Evolutionary conservation across 1,140 invertebrate species (phyloP).

Genomic region (Branchinecta lindahli): DNA sequence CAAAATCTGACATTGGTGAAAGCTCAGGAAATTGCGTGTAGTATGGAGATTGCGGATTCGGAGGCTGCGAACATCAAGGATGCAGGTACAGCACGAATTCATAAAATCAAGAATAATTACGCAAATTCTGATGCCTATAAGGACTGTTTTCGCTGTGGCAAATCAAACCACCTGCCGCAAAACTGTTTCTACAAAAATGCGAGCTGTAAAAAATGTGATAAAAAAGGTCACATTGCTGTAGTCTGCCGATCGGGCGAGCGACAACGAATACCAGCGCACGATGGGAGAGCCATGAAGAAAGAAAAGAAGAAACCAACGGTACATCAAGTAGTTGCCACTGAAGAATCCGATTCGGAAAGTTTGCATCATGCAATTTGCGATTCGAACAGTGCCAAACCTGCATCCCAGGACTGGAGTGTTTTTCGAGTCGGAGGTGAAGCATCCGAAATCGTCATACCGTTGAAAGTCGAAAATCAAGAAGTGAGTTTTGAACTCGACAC

Average conservation of each 20-base stretch:
- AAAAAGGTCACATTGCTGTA: conserved; percentile 17
- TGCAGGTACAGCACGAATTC: not conserved
- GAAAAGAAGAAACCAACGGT: not conserved
- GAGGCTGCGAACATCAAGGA: not conserved
- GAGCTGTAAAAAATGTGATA: conserved; percentile 14
- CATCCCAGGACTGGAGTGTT: not conserved
- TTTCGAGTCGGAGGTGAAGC: not conserved
- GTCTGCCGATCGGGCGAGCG: conserved; percentile 11
- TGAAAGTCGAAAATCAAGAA: conserved; percentile 10
- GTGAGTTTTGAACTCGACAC: conserved; percentile 15
- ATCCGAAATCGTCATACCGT: not conserved
- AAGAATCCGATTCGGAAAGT: not conserved
- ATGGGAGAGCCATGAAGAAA: not conserved
- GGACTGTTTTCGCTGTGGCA: conserved; percentile 15
- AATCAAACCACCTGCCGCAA: conserved; percentile 5
- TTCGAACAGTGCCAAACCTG: not conserved
- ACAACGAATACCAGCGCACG: not conserved
- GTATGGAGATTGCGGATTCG: conserved; percentile 15
- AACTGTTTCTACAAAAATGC: conserved; percentile 12
- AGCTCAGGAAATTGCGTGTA: conserved; percentile 11
- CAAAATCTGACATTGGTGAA: conserved; percentile 14
- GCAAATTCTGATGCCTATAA: not conserved
- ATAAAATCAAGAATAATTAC: not conserved
- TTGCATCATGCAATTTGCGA: not conserved
- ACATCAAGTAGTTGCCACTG: not conserved